These are phyloP conservation scores for Phalacrocorax carbo DNA, from an alignment of 2,113 vertebrate genomes.

Conservation along the genomic window DNA sequence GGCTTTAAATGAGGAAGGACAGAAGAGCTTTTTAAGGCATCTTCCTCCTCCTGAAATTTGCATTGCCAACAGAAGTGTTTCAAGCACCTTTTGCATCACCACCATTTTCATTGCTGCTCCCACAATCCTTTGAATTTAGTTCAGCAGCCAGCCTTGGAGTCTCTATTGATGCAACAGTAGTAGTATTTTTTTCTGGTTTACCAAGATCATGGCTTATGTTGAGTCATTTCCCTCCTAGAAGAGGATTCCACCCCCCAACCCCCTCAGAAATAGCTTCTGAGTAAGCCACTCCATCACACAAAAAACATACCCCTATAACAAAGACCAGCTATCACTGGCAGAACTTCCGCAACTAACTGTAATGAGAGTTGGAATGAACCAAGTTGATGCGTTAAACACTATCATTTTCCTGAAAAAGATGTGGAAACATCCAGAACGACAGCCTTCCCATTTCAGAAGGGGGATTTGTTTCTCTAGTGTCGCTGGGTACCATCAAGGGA, in stretches of 20 bases:
- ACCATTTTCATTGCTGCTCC: too few relatives aligned
- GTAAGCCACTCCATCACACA: accelerated
- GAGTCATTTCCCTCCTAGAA: neutral
- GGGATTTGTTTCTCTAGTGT: neutral
- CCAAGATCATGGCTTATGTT: accelerated
- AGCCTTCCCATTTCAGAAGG: neutral
- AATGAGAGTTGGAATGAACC: neutral
- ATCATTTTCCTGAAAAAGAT: neutral
- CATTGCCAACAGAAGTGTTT: neutral
- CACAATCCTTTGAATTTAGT: neutral
- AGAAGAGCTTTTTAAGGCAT: neutral
- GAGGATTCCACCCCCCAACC: neutral
- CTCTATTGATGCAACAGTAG: neutral
- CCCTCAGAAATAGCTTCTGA: neutral
- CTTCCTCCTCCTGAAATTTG: neutral
- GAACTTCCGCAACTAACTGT: neutral
- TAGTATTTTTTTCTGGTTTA: neutral
- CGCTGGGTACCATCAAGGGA: accelerated
- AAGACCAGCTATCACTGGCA: neutral
- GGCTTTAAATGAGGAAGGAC: neutral
- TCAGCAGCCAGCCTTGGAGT: neutral
- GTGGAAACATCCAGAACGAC: neutral
- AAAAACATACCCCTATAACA: neutral
- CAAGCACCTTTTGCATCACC: neutral
- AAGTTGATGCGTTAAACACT: accelerated